phyloP scores from a whole-genome alignment of 2,797 vertebrate genomes.

The Molossus alvarezi region DNA sequence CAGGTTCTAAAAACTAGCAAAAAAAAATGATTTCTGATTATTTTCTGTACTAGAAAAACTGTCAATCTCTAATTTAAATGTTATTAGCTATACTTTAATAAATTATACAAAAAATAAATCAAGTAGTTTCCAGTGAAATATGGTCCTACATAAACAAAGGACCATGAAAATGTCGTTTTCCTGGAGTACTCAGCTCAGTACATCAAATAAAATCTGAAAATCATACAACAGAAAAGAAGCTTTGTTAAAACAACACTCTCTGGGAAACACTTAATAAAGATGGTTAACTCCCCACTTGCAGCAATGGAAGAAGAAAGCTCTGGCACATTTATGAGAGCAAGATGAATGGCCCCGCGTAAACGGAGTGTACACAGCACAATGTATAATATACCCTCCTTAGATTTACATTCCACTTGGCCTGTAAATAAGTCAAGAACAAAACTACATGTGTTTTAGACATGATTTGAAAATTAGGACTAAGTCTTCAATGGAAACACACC shows the following conservation, averaged over 20 bases:
- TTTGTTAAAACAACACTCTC: slow-evolving; percentile 62
- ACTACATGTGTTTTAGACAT: not conserved
- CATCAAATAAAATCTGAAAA: slow-evolving; percentile 77
- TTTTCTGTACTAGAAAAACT: slow-evolving; percentile 39
- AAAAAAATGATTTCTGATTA: slow-evolving; percentile 31
- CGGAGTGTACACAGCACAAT: not conserved
- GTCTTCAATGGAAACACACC: not conserved
- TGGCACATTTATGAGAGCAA: slow-evolving; percentile 41
- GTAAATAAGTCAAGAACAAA: slow-evolving; percentile 52
- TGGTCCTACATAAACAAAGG: slow-evolving; percentile 25
- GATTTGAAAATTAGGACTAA: not conserved
- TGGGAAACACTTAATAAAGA: slow-evolving; percentile 72
- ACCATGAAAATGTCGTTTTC: slow-evolving; percentile 69
- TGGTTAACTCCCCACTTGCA: slow-evolving; percentile 51
- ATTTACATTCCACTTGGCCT: slow-evolving; percentile 45
- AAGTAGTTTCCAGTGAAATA: slow-evolving; percentile 67
- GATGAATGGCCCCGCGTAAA: slow-evolving; percentile 34
- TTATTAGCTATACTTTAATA: slow-evolving; percentile 60
- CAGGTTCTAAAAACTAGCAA: slow-evolving; percentile 39
- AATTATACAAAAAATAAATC: slow-evolving; percentile 67
- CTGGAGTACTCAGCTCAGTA: slow-evolving; percentile 36
- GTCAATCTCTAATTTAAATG: slow-evolving; percentile 55
- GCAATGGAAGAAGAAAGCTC: not conserved
- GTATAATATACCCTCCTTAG: not conserved
- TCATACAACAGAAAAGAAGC: slow-evolving; percentile 5